Base-by-base conservation (phyloP, 1,140 invertebrate species). In the Diprion similis region DNA sequence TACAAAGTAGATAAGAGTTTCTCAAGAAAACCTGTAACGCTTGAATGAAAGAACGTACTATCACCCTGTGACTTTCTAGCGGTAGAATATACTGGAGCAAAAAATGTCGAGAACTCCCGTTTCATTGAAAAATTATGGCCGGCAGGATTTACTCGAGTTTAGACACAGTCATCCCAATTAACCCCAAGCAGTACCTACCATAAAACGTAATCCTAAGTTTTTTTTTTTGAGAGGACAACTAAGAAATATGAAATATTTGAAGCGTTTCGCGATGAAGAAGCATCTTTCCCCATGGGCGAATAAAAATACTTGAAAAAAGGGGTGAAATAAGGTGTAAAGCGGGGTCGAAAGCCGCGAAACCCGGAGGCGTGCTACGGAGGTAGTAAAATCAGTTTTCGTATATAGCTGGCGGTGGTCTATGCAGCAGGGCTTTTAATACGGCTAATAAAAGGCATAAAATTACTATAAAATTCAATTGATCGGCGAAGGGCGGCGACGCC, bases 401-500 rank as follows among this genome's bases (percentile, higher is more conserved):
- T 68, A 68, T 19, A 64, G 13, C 13, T 18, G 13, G 17, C 13
- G 8, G 8, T 4, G n/a, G n/a, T 64, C 13, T 15, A 68, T 68
- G 18, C 66, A n/a, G 13, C 37, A 18, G 66, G 66, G 66, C 10
- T 68, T 68, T 45, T 68, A 18, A 45, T 68, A 45, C 37, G 7
- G 66, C 66, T 68, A 68, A 68, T 68, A 68, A 68, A 68, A 68
- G 11, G 37, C 66, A 68, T 68, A 68, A 68, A 68, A 68, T 68
- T 45, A 68, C 66, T 68, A 68, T 68, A 68, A 68, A 68, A 68
- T 68, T 68, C 66, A 68, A 68, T 68, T 68, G 18, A 68, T 68
- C 66, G 66, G 11, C 17, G 66, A 68, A 68, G 37, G 37, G 66
- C 13, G 66, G 66, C 18, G 37, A 18, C 66, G 66, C 37, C 66